These are phyloP conservation scores for Myotis brandtii DNA, from an alignment of 2,113 vertebrate genomes.

Conservation along the genomic window DNA sequence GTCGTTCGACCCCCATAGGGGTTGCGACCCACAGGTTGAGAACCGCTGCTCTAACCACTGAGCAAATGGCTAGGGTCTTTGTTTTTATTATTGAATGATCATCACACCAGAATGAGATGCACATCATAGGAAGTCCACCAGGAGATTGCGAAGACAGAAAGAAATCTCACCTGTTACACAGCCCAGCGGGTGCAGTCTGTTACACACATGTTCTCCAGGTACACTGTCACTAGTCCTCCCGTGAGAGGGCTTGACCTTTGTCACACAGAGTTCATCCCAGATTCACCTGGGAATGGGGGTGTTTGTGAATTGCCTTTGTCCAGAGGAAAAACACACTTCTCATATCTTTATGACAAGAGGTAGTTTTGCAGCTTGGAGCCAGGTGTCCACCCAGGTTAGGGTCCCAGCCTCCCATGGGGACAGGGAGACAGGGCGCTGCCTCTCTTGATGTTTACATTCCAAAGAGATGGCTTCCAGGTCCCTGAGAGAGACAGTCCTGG, in stretches of 20 bases:
- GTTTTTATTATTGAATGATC: neutral
- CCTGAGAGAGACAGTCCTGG: neutral
- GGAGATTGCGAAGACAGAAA: neutral
- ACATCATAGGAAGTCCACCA: fast-evolving
- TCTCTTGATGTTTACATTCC: neutral
- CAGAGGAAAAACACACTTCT: neutral
- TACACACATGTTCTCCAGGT: neutral
- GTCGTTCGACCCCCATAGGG: too few species aligned
- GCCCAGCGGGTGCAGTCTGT: too few species aligned
- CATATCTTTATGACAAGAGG: neutral
- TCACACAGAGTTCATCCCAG: neutral
- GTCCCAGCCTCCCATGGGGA: fast-evolving
- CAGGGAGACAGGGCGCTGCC: too few species aligned
- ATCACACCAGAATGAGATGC: neutral
- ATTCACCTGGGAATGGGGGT: neutral
- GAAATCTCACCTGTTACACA: neutral
- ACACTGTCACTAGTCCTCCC: neutral
- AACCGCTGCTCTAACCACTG: too few species aligned
- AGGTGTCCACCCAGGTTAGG: neutral
- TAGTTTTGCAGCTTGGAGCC: neutral
- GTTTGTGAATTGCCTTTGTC: neutral
- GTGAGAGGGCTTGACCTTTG: neutral
- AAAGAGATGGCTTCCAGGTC: neutral
- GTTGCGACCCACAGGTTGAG: too few species aligned
- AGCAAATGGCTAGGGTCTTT: too few species aligned